Percentiles rank a stretch among this genome's conserved stretches.
Conservation (phyloP, 1,140 invertebrate species). For the Pseudomyrmex concolor region DNA sequence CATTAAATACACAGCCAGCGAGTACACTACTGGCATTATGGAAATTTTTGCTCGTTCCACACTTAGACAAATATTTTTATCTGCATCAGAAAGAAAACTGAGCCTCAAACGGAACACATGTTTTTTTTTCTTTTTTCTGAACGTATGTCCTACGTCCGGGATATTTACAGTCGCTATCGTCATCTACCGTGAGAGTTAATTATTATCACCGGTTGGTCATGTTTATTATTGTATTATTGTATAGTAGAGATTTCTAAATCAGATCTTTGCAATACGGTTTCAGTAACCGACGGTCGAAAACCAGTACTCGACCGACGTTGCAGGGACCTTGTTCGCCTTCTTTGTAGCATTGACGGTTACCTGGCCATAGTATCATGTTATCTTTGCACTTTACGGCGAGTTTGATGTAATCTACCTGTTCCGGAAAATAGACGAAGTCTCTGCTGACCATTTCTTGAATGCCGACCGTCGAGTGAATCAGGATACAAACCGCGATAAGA, state of each 20-base stretch:
- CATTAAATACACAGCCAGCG: not conserved
- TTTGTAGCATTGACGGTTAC: conserved; percentile 68
- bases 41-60: conserved; percentile 34
- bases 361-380: conserved; percentile 68
- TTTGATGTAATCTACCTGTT: conserved; percentile 70
- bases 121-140: not conserved
- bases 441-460: not conserved
- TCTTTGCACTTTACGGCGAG: conserved; percentile 41
- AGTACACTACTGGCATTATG: conserved; percentile 23
- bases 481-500: not conserved
- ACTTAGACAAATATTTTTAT: conserved; percentile 52
- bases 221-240: not conserved
- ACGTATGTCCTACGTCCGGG: not conserved
- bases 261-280: conserved; percentile 67
- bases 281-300: conserved; percentile 54
- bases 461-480: conserved; percentile 29
- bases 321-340: conserved; percentile 74
- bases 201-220: conserved; percentile 27
- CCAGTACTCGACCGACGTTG: conserved; percentile 65
- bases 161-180: conserved; percentile 27
- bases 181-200: conserved; percentile 18
- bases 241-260: not conserved
- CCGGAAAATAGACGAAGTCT: conserved; percentile 70
- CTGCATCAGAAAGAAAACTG: conserved; percentile 24
- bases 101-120: conserved; percentile 11